These are phyloP conservation scores for Trichomalopsis sarcophagae DNA, from an alignment of 1,140 invertebrate species.

Conservation along the genomic window DNA sequence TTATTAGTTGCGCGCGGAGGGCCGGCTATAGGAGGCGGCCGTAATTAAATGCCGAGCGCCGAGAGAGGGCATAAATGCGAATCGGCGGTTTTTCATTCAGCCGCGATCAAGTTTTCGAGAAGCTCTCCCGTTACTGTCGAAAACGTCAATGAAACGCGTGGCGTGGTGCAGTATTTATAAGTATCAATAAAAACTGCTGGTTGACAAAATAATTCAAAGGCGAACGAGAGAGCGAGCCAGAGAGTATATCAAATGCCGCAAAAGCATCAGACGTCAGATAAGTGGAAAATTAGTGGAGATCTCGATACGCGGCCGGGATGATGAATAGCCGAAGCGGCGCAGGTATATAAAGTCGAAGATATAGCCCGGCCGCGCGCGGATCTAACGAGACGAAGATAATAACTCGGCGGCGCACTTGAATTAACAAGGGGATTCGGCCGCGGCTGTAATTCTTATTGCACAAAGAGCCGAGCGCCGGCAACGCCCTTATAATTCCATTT, in stretches of 20 bases:
- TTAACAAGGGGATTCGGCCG: constrained; percentile 21
- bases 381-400: constrained; percentile 29
- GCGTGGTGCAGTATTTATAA: too few species aligned
- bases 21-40: background rate
- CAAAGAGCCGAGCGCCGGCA: background rate
- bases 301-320: background rate
- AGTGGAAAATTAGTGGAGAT: constrained; percentile 32
- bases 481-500: constrained; percentile 16
- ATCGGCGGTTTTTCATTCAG: too few species aligned
- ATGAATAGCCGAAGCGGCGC: background rate
- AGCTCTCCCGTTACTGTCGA: too few species aligned
- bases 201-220: too few species aligned
- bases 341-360: too few species aligned
- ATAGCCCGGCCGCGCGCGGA: too few species aligned
- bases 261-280: constrained; percentile 15
- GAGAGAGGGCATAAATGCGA: background rate
- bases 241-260: too few species aligned
- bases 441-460: constrained; percentile 37
- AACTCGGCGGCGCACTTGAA: constrained; percentile 8
- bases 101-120: too few species aligned
- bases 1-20: background rate
- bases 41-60: background rate
- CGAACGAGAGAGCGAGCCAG: too few species aligned
- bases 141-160: too few species aligned
- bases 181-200: too few species aligned